phyloP scores from a whole-genome alignment of 64 coral and sea anemone genomes.

The Pachyseris speciosa region DNA sequence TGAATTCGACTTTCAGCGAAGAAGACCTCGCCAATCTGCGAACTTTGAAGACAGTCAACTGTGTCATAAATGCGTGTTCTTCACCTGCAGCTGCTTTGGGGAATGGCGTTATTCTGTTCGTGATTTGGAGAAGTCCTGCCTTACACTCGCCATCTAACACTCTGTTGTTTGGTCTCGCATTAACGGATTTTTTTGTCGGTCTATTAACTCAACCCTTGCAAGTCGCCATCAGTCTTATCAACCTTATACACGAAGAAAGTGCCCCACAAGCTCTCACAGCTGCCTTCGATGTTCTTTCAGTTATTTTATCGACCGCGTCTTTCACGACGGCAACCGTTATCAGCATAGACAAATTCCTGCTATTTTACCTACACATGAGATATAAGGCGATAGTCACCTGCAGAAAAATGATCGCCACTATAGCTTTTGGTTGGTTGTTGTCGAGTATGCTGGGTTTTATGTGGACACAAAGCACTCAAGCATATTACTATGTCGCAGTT shows the following conservation, averaged over 20 bases:
- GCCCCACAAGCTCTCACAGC: not conserved
- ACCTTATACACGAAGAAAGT: not conserved
- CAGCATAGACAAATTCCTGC: slow-evolving; percentile 59
- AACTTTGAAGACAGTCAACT: not conserved
- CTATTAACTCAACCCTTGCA: slow-evolving; percentile 15
- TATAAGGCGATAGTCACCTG: slow-evolving; percentile 66
- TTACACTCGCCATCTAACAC: slow-evolving; percentile 41
- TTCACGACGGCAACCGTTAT: slow-evolving; percentile 38
- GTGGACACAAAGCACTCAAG: not conserved
- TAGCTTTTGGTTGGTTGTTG: slow-evolving; percentile 24
- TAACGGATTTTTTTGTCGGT: slow-evolving; percentile 26
- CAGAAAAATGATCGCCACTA: not conserved
- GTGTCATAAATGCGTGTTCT: not conserved
- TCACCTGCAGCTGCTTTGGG: slow-evolving; percentile 1
- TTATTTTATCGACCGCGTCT: slow-evolving; percentile 1
- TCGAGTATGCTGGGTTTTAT: not conserved
- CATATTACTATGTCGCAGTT: not conserved
- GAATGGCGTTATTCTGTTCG: slow-evolving; percentile 12
- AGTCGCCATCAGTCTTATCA: not conserved
- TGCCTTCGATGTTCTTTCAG: not conserved
- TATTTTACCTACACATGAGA: slow-evolving; percentile 52
- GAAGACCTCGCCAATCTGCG: not conserved
- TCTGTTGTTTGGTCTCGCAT: slow-evolving; percentile 33
- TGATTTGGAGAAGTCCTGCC: slow-evolving; percentile 22
- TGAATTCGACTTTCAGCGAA: not conserved